Evolutionary conservation across 2,113 vertebrate genomes (phyloP).

Genomic region (Callorhinus ursinus): DNA sequence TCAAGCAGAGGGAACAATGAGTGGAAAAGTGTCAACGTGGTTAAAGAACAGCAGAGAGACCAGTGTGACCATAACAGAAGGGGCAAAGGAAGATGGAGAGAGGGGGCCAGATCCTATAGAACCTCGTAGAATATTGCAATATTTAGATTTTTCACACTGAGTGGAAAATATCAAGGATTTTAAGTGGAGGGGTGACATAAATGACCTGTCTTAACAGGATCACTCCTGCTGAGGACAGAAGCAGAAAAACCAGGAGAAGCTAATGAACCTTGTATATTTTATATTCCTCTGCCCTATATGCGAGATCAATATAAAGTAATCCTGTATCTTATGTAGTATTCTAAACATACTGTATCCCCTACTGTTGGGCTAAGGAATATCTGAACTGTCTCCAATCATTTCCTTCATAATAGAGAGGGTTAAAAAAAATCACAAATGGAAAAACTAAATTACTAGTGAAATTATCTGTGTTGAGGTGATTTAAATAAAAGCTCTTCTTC

Average conservation of each 20-base stretch:
- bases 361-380: background rate
- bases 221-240: background rate
- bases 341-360: background rate
- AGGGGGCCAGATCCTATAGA: background rate
- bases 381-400: background rate
- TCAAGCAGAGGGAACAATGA: background rate
- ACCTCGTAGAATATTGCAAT: background rate
- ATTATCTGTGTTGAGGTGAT: background rate
- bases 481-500: slow-evolving; percentile 15
- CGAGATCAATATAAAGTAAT: background rate
- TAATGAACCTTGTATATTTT: background rate
- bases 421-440: background rate
- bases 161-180: background rate
- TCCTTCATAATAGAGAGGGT: background rate
- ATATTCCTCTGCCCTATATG: background rate
- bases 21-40: background rate
- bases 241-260: background rate
- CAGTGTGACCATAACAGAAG: background rate
- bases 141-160: background rate
- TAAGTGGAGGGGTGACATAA: background rate
- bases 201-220: background rate
- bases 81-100: background rate
- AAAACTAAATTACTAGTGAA: slow-evolving; percentile 26
- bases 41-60: background rate
- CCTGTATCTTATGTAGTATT: background rate